Evolutionary conservation across 2,113 vertebrate species (phyloP).

Genomic region (Rafetus swinhoei): DNA sequence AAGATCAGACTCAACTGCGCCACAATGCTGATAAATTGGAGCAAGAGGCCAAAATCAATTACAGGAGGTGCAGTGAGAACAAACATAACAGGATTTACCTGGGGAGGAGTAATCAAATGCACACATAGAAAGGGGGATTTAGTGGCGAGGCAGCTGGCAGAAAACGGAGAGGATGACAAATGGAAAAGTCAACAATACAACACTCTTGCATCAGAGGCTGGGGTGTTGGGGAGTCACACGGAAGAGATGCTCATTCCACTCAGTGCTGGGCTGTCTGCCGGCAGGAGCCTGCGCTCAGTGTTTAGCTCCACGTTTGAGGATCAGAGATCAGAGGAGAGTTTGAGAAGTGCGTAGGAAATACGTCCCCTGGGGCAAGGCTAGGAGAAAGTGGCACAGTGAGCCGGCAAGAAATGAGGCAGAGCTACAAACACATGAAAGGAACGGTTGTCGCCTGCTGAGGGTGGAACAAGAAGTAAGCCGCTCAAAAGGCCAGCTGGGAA

Average conservation of each 20-base stretch:
- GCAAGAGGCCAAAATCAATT: neutral
- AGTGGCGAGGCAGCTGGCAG: neutral
- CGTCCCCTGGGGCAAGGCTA: neutral
- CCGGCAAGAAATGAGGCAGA: neutral
- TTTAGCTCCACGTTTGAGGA: too few relatives aligned
- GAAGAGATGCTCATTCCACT: neutral
- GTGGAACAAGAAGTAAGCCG: neutral
- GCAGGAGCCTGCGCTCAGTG: neutral
- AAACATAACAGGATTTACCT: neutral
- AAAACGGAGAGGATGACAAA: neutral
- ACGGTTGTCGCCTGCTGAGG: neutral
- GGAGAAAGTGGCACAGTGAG: neutral
- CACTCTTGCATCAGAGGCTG: neutral
- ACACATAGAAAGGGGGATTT: neutral
- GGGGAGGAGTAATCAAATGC: neutral
- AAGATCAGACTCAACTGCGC: neutral
- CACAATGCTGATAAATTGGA: neutral
- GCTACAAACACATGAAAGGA: neutral
- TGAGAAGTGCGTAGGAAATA: neutral
- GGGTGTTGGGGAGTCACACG: neutral
- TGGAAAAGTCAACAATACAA: neutral
- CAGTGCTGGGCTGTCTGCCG: neutral
- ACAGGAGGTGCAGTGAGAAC: neutral
- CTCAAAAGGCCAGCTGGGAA: neutral
- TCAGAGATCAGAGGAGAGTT: neutral